phyloP scores from a whole-genome alignment of 2,797 vertebrate genomes.

The Glyptemys insculpta region DNA sequence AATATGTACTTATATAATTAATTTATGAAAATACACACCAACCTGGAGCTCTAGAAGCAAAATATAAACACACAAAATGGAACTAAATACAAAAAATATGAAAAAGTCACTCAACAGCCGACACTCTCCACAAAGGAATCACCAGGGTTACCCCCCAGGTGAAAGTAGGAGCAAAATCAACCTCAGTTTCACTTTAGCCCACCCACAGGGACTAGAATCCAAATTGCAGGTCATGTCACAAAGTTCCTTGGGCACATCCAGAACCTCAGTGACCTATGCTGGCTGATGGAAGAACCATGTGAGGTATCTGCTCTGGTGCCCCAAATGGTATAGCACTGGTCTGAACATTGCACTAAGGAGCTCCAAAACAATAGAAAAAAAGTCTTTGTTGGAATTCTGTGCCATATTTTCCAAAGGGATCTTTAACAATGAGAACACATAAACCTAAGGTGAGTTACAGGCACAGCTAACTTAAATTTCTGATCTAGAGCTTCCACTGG shows the following conservation, averaged over 20 bases:
- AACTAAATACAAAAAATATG: background rate
- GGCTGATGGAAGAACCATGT: accelerated
- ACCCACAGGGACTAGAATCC: background rate
- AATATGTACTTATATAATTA: background rate
- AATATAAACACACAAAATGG: background rate
- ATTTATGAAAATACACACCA: background rate
- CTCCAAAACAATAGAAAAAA: background rate
- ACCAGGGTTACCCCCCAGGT: accelerated
- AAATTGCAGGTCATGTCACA: background rate
- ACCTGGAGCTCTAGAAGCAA: background rate
- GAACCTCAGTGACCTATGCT: accelerated
- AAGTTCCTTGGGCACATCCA: accelerated
- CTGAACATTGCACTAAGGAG: background rate
- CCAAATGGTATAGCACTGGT: background rate
- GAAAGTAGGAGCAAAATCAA: background rate
- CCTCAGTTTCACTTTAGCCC: background rate
- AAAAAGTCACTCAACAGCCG: background rate
- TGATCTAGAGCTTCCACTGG: background rate
- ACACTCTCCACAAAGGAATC: background rate
- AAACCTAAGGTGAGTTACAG: background rate
- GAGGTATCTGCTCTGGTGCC: background rate
- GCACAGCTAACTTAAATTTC: too few relatives aligned
- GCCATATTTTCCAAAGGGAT: background rate
- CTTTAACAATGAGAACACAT: background rate
- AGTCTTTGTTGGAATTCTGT: background rate